Conservation (phyloP, 2,113 vertebrate genomes). For the Collichthys lucidus region DNA sequence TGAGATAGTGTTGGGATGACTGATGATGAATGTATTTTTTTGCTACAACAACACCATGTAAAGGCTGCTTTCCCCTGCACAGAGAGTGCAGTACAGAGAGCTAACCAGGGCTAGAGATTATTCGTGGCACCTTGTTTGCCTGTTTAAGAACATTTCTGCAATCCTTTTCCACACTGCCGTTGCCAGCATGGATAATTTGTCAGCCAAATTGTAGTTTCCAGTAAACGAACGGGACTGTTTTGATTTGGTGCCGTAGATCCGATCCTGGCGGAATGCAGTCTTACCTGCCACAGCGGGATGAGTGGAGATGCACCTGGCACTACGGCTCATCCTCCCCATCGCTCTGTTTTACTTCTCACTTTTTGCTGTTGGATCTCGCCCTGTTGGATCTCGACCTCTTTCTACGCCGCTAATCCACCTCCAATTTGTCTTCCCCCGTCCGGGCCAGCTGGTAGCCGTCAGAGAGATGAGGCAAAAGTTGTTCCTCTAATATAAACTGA, state of each 20-base stretch:
- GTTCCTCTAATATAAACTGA: conserved; percentile 69
- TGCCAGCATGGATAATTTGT: conserved; percentile 7
- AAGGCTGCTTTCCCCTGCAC: neutral
- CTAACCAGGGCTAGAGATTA: neutral
- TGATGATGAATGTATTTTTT: conserved; percentile 10
- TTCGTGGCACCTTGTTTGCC: conserved; percentile 4
- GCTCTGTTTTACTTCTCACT: conserved; percentile 27
- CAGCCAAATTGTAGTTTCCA: conserved; percentile 5
- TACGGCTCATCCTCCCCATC: conserved; percentile 7
- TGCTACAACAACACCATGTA: neutral
- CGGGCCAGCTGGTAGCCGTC: conserved; percentile 75
- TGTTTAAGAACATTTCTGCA: conserved; percentile 11
- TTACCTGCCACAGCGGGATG: conserved; percentile 38
- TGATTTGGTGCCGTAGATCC: neutral
- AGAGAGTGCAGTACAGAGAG: neutral
- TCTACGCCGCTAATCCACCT: conserved; percentile 37
- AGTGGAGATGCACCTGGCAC: conserved; percentile 6
- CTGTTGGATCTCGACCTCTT: neutral
- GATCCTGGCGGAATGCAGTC: neutral
- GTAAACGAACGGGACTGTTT: neutral
- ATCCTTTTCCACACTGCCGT: neutral
- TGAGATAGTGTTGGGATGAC: neutral
- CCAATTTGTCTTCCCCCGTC: conserved; percentile 17
- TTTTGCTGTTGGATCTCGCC: neutral
- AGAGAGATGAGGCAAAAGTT: conserved; percentile 51